phyloP scores from a whole-genome alignment of 2,888 invertebrate genomes.

The Pristionchus arcanus region DNA sequence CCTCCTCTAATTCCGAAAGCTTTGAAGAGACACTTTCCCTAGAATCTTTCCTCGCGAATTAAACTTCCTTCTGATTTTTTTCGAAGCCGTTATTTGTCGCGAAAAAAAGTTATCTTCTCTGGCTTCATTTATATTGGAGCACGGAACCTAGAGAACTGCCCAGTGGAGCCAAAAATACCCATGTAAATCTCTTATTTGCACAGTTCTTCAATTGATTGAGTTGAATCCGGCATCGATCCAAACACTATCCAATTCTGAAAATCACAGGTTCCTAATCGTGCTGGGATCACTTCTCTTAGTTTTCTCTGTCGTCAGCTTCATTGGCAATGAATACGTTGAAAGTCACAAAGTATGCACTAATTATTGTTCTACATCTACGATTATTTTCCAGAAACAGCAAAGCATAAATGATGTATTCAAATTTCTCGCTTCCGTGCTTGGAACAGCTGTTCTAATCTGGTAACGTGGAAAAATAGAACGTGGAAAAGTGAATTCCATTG shows the following conservation, averaged over 20 bases:
- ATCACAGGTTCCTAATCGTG: not conserved
- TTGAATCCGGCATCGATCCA: not conserved
- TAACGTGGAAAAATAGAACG: too few species aligned
- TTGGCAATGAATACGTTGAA: not conserved
- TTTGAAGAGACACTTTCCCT: not conserved
- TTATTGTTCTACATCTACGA: too few species aligned
- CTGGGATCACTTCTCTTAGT: not conserved
- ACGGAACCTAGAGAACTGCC: not conserved
- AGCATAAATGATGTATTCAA: too few species aligned
- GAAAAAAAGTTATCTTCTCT: not conserved
- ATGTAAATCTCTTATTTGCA: not conserved
- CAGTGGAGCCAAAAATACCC: not conserved
- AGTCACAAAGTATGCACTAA: not conserved
- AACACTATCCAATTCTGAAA: too few species aligned
- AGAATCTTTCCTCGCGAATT: not conserved
- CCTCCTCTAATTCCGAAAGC: not conserved
- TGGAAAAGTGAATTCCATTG: too few species aligned
- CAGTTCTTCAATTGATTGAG: not conserved
- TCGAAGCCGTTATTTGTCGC: too few species aligned
- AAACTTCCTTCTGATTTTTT: not conserved
- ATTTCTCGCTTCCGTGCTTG: too few species aligned
- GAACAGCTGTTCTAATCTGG: too few species aligned
- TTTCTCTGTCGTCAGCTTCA: not conserved
- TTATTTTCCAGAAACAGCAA: too few species aligned
- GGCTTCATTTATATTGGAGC: not conserved